These are phyloP conservation scores for Megathymus violae DNA, from an alignment of 1,140 invertebrate species.

Conservation along the genomic window DNA sequence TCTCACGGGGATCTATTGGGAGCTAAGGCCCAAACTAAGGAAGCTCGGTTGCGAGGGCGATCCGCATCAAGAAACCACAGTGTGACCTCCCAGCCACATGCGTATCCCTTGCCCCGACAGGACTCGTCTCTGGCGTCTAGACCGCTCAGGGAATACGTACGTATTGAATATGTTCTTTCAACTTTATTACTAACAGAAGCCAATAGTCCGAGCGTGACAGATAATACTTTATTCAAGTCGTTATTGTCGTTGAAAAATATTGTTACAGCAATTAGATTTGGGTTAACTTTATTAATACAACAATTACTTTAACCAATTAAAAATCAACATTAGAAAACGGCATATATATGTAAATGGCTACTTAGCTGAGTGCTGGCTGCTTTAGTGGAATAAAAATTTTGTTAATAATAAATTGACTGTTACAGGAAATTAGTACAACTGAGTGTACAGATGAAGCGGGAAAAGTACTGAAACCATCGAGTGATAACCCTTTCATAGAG, in stretches of 20 bases:
- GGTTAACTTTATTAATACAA: no score
- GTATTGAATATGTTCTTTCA: no score
- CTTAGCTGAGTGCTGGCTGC: no score
- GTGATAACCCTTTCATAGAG: conserved; percentile 96
- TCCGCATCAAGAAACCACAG: conserved; percentile 88
- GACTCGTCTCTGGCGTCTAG: conserved; percentile 88
- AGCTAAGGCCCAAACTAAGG: conserved; percentile 91
- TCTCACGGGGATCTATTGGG: conserved; percentile 95
- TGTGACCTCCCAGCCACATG: conserved; percentile 83
- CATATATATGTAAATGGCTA: no score
- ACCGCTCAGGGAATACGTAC: conserved; percentile 89
- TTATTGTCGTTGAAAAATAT: no score
- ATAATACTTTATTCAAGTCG: no score
- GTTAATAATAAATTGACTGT: conserved; percentile 12
- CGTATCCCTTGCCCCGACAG: conserved; percentile 87
- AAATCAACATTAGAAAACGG: no score
- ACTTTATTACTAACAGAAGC: no score
- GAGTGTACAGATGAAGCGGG: conserved; percentile 91
- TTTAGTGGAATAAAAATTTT: conserved; percentile 9
- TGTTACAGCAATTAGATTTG: no score
- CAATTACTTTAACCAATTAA: no score
- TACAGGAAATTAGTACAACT: conserved; percentile 86
- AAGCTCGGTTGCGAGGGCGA: conserved; percentile 90
- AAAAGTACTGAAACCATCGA: conserved; percentile 91
- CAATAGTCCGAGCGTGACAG: no score